Evolutionary conservation across 2,888 invertebrate species (phyloP).

Genomic region (Pseudococcus longispinus): DNA sequence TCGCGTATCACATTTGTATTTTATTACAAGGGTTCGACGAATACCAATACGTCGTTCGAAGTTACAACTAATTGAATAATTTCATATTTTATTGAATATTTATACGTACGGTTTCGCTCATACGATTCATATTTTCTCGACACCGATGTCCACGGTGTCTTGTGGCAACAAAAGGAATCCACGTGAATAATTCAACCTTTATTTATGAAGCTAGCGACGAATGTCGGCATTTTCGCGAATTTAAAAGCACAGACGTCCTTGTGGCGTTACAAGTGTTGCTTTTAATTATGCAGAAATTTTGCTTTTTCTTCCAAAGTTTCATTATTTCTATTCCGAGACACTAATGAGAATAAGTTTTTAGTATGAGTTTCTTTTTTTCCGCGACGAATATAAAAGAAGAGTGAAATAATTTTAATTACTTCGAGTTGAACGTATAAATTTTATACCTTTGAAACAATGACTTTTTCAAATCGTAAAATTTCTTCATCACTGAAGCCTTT

Average conservation of each 20-base stretch:
- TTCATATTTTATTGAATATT: no score
- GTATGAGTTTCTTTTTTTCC: neutral
- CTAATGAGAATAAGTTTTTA: neutral
- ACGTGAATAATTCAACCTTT: no score
- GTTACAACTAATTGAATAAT: no score
- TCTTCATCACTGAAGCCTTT: neutral
- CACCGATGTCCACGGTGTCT: no score
- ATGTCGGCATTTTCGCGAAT: neutral
- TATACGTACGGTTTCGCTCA: no score
- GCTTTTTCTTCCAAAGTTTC: neutral
- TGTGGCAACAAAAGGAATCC: no score
- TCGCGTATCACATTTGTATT: neutral
- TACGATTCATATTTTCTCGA: no score
- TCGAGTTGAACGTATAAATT: neutral
- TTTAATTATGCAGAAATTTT: conserved; percentile 8
- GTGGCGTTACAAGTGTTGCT: neutral
- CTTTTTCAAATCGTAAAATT: neutral
- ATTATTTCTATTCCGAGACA: neutral
- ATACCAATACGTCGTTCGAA: no score
- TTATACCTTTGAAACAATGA: neutral
- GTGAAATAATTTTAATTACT: neutral
- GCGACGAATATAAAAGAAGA: neutral
- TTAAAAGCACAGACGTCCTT: neutral
- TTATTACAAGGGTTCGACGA: neutral
- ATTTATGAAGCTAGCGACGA: neutral